Evolutionary conservation across 2,888 invertebrate species (phyloP).

Genomic region (Cephus pygmeus): DNA sequence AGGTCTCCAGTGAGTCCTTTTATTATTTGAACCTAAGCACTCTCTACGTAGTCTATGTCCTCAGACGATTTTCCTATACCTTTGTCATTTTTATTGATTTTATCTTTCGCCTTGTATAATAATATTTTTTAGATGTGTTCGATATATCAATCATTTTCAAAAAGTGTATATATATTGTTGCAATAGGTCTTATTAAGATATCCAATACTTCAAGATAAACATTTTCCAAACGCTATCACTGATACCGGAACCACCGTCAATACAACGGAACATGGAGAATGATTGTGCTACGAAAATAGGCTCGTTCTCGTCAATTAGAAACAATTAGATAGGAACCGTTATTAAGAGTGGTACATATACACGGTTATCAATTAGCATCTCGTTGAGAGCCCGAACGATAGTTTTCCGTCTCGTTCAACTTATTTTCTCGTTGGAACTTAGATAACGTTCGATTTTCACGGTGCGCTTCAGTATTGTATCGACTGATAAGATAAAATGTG

Average conservation of each 20-base stretch:
- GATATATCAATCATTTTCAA: background rate
- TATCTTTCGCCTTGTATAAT: no score
- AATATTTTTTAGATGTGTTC: background rate
- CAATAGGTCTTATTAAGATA: background rate
- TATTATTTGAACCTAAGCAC: background rate
- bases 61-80: no score
- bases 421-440: background rate
- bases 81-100: no score
- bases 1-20: background rate
- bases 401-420: background rate
- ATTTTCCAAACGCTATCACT: background rate
- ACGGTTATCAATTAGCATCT: background rate
- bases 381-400: background rate
- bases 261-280: background rate
- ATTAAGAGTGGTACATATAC: background rate
- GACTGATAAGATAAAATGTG: background rate
- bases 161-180: background rate
- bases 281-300: background rate
- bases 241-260: background rate
- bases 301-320: background rate
- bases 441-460: background rate
- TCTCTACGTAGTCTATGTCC: background rate
- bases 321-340: background rate
- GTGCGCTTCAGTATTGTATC: background rate
- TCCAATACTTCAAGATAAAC: background rate